These are phyloP conservation scores for Ataeniobius toweri DNA, from an alignment of 2,797 vertebrate species.

Conservation along the genomic window DNA sequence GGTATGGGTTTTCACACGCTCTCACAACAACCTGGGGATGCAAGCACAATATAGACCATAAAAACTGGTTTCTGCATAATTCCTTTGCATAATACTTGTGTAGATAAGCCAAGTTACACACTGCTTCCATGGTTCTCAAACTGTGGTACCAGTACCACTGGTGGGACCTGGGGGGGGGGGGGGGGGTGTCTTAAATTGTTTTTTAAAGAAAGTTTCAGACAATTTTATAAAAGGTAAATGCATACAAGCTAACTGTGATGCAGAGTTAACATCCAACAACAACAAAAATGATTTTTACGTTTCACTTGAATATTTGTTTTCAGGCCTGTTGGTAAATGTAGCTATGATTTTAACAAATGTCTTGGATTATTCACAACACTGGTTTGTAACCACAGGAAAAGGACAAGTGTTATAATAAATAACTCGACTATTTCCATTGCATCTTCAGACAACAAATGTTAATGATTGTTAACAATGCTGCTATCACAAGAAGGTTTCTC, in stretches of 20 bases:
- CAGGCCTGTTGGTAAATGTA: background rate
- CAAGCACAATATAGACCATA: slow-evolving; percentile 41
- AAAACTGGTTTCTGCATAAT: slow-evolving; percentile 4
- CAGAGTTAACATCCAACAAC: background rate
- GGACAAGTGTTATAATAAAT: background rate
- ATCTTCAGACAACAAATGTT: background rate
- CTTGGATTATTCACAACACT: background rate
- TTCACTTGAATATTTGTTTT: background rate
- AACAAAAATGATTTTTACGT: background rate
- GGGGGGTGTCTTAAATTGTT: background rate
- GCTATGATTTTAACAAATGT: background rate
- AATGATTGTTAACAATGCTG: background rate
- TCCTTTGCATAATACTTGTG: background rate
- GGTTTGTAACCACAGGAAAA: background rate
- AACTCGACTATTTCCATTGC: slow-evolving; percentile 6
- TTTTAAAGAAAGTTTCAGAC: background rate
- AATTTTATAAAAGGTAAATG: background rate
- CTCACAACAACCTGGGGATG: slow-evolving; percentile 20
- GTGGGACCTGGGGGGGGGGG: background rate
- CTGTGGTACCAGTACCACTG: background rate
- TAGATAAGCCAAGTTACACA: background rate
- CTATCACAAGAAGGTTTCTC: background rate
- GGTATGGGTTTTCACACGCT: slow-evolving; percentile 32
- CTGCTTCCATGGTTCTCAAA: background rate
- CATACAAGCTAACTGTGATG: background rate